phyloP scores from a whole-genome alignment of 2,888 invertebrate species.

The Orchesella flavescens region DNA sequence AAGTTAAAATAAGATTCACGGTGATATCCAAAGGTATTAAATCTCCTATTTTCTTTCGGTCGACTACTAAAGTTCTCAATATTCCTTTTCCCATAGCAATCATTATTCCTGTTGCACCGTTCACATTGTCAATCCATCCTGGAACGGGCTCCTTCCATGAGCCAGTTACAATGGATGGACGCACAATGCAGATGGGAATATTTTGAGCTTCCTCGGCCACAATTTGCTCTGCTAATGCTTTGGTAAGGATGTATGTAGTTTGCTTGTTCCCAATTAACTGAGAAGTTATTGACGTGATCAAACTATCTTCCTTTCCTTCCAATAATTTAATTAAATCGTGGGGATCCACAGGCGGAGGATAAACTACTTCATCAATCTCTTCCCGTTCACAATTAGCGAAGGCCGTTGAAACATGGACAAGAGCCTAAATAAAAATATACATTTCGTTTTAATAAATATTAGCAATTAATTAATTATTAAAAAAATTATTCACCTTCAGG shows the following conservation, averaged over 20 bases:
- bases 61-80: constrained; percentile 90
- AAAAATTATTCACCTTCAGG: constrained; percentile 83
- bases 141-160: constrained; percentile 86
- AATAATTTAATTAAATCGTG: constrained; percentile 78
- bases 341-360: constrained; percentile 81
- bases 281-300: constrained; percentile 86
- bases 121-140: constrained; percentile 98
- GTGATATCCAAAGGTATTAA: constrained; percentile 79
- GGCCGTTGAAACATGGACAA: constrained; percentile 97
- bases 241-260: constrained; percentile 98
- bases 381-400: constrained; percentile 93
- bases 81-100: constrained; percentile 83
- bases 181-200: constrained; percentile 92
- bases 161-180: constrained; percentile 93
- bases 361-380: constrained; percentile 89
- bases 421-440: constrained; percentile 76
- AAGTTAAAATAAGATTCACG: constrained; percentile 76
- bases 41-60: constrained; percentile 86
- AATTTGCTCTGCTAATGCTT: constrained; percentile 94
- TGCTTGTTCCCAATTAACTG: constrained; percentile 87
- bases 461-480: not conserved
- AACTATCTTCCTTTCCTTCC: constrained; percentile 87
- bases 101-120: constrained; percentile 84
- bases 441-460: no score
- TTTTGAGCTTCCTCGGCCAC: constrained; percentile 85